Conservation (phyloP, 2,113 vertebrate species). For the Mormyrus iriodes region DNA sequence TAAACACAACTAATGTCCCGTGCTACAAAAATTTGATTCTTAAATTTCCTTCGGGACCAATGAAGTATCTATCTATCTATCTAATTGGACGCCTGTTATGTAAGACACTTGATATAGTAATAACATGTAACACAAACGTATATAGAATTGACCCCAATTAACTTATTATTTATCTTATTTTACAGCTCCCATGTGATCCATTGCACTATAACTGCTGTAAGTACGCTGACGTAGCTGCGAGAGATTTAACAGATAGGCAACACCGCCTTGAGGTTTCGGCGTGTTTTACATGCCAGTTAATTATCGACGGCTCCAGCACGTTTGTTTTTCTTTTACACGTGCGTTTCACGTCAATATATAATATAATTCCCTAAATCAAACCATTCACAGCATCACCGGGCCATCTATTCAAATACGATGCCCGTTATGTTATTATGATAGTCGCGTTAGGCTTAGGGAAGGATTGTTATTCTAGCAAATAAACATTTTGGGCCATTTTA, state of each 20-base stretch:
- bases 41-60: too few species aligned
- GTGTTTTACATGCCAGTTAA: background rate
- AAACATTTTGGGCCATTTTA: background rate
- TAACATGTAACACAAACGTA: background rate
- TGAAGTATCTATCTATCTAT: too few species aligned
- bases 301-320: background rate
- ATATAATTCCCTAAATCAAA: background rate
- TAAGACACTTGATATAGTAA: background rate
- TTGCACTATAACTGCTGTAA: background rate
- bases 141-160: background rate
- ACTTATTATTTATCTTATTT: background rate
- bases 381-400: background rate
- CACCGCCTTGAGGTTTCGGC: background rate
- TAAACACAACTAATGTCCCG: background rate
- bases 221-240: background rate
- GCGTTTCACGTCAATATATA: background rate
- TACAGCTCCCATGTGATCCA: background rate
- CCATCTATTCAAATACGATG: background rate
- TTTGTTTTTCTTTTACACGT: background rate
- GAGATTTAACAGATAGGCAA: background rate
- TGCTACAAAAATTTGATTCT: background rate
- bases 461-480: background rate
- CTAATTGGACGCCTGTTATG: background rate
- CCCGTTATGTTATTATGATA: background rate
- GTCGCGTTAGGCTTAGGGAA: background rate